Conservation (phyloP, 1,140 invertebrate species). For the Drosophila sp. region DNA sequence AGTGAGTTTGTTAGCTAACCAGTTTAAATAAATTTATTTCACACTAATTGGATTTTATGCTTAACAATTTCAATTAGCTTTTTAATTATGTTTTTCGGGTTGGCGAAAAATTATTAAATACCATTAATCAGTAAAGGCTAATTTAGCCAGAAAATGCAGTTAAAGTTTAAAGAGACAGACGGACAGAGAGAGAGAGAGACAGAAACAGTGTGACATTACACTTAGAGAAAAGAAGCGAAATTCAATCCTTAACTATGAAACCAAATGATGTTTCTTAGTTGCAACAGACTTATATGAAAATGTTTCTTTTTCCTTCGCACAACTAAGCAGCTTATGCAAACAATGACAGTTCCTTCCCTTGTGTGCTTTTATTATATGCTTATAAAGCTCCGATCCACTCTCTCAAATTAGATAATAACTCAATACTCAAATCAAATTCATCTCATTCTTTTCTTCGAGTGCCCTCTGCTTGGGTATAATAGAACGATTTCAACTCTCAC, state of each 20-base stretch:
- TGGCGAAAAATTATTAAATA: constrained; percentile 12
- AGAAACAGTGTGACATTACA: not conserved
- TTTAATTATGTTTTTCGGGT: constrained; percentile 53
- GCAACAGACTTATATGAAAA: too few species aligned
- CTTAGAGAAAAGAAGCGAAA: not conserved
- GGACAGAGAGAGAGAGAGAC: not conserved
- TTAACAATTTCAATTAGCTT: constrained; percentile 68
- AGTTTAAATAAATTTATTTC: constrained; percentile 29
- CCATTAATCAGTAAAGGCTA: constrained; percentile 9
- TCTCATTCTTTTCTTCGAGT: not conserved
- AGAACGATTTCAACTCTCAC: not conserved
- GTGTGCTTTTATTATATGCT: too few species aligned
- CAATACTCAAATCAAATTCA: not conserved
- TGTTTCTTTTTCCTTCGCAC: too few species aligned
- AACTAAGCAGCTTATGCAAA: too few species aligned
- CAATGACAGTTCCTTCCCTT: too few species aligned
- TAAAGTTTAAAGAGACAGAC: not conserved
- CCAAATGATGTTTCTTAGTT: too few species aligned
- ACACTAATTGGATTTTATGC: constrained; percentile 59
- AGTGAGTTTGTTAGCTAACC: constrained; percentile 30
- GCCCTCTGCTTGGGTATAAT: not conserved
- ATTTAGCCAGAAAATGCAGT: constrained; percentile 8
- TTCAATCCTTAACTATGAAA: too few species aligned
- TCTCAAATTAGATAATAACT: not conserved
- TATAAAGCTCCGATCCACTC: too few species aligned